Percentiles rank a stretch among this genome's conserved stretches.
phyloP scores from a whole-genome alignment of 2,797 vertebrate species.

The Tachyglossus aculeatus region DNA sequence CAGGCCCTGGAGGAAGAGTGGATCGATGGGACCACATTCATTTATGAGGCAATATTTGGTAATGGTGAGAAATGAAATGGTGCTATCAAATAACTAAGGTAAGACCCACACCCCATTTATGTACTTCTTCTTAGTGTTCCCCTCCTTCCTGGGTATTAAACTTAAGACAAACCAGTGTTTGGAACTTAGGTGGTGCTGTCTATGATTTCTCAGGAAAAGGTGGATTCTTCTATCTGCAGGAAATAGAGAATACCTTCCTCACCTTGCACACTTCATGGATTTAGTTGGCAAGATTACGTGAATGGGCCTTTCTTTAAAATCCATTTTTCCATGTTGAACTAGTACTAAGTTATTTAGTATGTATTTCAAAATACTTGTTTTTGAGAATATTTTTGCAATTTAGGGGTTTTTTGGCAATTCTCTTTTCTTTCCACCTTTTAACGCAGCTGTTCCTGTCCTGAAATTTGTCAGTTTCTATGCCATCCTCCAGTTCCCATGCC shows the following conservation, averaged over 20 bases:
- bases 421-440: no score
- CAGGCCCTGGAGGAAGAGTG: background rate
- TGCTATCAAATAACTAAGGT: background rate
- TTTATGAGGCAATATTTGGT: background rate
- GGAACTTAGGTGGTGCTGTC: accelerated
- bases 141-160: background rate
- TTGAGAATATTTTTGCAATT: no score
- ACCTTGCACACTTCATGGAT: background rate
- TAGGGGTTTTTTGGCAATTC: no score
- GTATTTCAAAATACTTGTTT: background rate
- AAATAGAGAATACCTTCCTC: background rate
- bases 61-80: background rate
- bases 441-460: no score
- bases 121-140: background rate
- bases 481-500: no score
- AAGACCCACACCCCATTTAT: background rate
- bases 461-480: no score
- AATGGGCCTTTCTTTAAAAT: background rate
- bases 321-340: background rate
- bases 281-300: background rate
- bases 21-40: background rate
- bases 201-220: background rate
- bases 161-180: background rate
- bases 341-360: background rate
- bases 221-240: background rate